Evolutionary conservation across 2,888 invertebrate genomes (phyloP).

Genomic region (Melanostoma mellinum): DNA sequence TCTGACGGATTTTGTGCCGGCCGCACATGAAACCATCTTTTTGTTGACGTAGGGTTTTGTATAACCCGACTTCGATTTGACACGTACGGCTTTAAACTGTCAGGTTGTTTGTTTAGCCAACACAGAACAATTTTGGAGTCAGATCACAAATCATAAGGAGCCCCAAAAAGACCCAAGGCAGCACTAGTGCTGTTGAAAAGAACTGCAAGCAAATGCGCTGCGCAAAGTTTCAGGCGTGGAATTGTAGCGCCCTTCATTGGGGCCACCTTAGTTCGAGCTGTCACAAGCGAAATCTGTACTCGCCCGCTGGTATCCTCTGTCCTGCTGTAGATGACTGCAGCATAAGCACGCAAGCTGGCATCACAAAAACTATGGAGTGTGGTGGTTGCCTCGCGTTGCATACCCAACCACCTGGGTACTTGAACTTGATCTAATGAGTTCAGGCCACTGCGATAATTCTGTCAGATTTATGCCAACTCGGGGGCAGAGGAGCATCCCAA

Average conservation of each 20-base stretch:
- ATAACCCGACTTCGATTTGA: conserved; percentile 26
- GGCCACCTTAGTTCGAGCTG: too few relatives aligned
- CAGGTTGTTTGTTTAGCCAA: conserved; percentile 6
- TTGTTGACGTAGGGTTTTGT: conserved; percentile 24
- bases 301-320: too few relatives aligned
- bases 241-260: neutral
- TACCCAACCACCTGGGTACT: conserved; percentile 3
- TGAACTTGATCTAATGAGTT: neutral
- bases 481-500: conserved; percentile 14
- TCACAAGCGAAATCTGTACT: neutral
- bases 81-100: conserved; percentile 24
- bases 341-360: too few relatives aligned
- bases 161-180: conserved; percentile 9
- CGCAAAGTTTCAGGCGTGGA: conserved; percentile 14
- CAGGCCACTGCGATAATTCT: neutral
- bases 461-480: neutral
- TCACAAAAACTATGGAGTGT: too few relatives aligned
- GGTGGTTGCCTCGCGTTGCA: too few relatives aligned
- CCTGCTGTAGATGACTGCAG: too few relatives aligned
- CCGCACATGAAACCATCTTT: conserved; percentile 68
- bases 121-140: conserved; percentile 24
- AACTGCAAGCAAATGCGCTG: conserved; percentile 10
- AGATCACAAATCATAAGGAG: conserved; percentile 6
- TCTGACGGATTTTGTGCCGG: conserved; percentile 34
- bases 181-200: neutral